Percentiles rank a stretch among this genome's conserved stretches.
These are phyloP conservation scores for Anomalospiza imberbis DNA, from an alignment of 2,797 vertebrate genomes.

Conservation along the genomic window DNA sequence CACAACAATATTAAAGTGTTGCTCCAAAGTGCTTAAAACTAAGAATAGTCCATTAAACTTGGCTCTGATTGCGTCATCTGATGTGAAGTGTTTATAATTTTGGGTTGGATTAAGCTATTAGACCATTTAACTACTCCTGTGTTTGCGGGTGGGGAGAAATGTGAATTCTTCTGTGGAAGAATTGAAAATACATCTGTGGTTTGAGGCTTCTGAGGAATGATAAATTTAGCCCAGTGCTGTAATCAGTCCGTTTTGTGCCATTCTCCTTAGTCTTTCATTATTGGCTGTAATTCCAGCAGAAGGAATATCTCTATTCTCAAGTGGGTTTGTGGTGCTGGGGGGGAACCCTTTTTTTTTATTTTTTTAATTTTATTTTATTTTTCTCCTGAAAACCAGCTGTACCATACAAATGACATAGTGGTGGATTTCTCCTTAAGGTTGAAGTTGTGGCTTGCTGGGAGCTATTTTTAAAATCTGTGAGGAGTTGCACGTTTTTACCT, in stretches of 20 bases:
- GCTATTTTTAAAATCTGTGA: not conserved
- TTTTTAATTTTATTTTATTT: not conserved
- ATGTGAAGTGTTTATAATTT: not conserved
- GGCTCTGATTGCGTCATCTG: not conserved
- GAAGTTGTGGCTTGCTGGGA: not conserved
- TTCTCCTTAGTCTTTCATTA: not conserved
- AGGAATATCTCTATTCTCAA: slow-evolving; percentile 23
- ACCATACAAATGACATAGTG: not conserved
- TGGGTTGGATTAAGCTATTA: slow-evolving; percentile 9
- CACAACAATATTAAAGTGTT: not conserved
- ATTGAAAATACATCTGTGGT: slow-evolving; percentile 44
- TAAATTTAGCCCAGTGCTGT: slow-evolving; percentile 17
- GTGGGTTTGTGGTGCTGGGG: not conserved
- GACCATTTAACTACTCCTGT: not conserved
- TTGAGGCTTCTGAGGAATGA: slow-evolving; percentile 33
- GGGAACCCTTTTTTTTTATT: not conserved
- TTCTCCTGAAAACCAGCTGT: not conserved
- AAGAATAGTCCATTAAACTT: not conserved
- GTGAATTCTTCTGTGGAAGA: slow-evolving; percentile 24
- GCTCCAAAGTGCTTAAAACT: not conserved
- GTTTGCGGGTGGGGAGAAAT: not conserved
- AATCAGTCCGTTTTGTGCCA: slow-evolving; percentile 23
- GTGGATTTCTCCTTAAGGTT: not conserved
- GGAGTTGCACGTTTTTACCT: not conserved
- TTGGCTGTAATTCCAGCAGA: not conserved